Conservation (phyloP, 2,888 invertebrate genomes). For the Tuberolachnus salignus region DNA sequence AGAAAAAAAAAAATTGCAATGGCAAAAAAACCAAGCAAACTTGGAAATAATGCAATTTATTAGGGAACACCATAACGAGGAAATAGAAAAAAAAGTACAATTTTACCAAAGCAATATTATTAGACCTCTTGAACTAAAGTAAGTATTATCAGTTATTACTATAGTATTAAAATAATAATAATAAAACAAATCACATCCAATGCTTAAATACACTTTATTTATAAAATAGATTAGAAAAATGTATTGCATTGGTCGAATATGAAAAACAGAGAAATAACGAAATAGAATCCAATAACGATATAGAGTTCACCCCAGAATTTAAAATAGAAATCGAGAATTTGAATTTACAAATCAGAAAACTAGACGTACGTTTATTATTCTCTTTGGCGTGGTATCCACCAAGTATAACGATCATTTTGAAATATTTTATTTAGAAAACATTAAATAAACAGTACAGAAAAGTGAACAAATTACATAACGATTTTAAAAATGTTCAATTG, state of each 20-base stretch:
- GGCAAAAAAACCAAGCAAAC: not conserved
- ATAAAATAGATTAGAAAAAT: constrained; percentile 17
- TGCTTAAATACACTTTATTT: no score
- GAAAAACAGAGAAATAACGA: constrained; percentile 9
- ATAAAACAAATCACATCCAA: no score
- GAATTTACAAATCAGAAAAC: not conserved
- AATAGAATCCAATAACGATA: not conserved
- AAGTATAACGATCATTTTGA: not conserved
- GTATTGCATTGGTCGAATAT: not conserved
- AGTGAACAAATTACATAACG: not conserved
- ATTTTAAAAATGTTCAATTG: constrained; percentile 7
- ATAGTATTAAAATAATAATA: no score
- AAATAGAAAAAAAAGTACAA: constrained; percentile 33
- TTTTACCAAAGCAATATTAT: constrained; percentile 18
- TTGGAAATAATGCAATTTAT: constrained; percentile 10
- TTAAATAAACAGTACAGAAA: not conserved
- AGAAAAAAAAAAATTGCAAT: not conserved
- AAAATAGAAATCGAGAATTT: not conserved
- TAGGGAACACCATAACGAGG: not conserved
- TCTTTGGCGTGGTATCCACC: no score
- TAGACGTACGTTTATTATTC: not conserved
- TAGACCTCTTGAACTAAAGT: constrained; percentile 27
- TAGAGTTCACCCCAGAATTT: not conserved
- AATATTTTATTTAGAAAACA: not conserved
- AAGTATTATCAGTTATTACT: not conserved